Base-by-base conservation (phyloP, 2,888 invertebrate genomes). In the Junonia oenone region DNA sequence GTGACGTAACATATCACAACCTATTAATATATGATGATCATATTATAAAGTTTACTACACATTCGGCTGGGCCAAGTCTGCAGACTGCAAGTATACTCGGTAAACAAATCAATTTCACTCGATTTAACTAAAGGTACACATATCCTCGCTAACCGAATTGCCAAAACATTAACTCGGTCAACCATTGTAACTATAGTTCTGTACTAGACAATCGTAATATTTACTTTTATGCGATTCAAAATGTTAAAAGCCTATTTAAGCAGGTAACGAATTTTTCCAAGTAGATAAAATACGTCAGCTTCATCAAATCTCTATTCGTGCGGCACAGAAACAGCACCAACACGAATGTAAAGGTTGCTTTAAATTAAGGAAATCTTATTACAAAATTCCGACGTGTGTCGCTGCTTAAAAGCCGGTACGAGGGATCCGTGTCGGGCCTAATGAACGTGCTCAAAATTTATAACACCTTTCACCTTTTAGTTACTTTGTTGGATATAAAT, bases 321-420 rank as follows among this genome's bases (percentile, higher is more conserved):
- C 35, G 35, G 45, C 40, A 62, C 54, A 49, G 47, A 56, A 60
- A 57, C 60, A 61, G 58, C 62, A 63, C 61, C 64, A 66, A 62
- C 62, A 59, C 62, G 58, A 66, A 61, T 63, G 51, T 73, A 68
- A 65, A 63, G 69, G 69, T 68, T 73, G 78, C 78, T 76, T 81
- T 83, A 85, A 85, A 85, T 88, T 88, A 84, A 81, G 86, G 75
- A 84, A 88, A 87, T 83, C 81, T 85, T 87, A 89, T 88, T 88
- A 87, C 78, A 75, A 87, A 88, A 89, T 88, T 86, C 88, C 87
- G 68, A 83, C 86, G 83, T 83, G 85, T 85, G 86, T 84, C 79
- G 80, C 69, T 69, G 71, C 68, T 76, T 85, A 81, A 84, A 81
- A 84, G 84, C 82, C 70, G 67, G 72, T 72, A 77, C 78, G 79